Evolutionary conservation across 2,797 vertebrate genomes (phyloP), one percentile per base, ranked within the genome.

Genomic region (Sebastes itinus): DNA sequence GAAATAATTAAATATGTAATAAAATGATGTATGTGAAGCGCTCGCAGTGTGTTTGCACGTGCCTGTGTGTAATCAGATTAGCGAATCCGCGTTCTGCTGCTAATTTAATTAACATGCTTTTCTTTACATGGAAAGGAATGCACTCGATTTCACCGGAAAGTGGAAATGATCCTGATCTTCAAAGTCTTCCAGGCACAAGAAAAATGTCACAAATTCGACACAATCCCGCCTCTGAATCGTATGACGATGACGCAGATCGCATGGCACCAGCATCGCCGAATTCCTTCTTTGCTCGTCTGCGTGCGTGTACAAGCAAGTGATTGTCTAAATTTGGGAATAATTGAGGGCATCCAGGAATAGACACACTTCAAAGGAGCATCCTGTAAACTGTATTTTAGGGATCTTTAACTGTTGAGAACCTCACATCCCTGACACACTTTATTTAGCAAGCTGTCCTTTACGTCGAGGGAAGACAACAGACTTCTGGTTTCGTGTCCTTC

Each of bases 271-370:
- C 0, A 11, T 52, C 66, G 13, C 30, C 22, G 56, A 63, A 68
- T 80, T 72, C 63, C 32, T 73, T 42, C 61, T 6, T 10, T 18
- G 27, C 32, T 65, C 20, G 33, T 60, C 10, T 76, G 38, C 25
- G 33, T 35, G 68, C 35, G 42, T 73, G 49, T 62, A 35, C 30
- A 65, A 78, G 62, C 79, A 79, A 82, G 78, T 79, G 84, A 85
- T 76, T 77, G 65, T 80, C 84, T 81, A 88, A 84, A 73, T 88
- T 79, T 84, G 72, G 80, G 66, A 85, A 78, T 75, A 81, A 86
- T 82, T 87, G 78, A 70, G 77, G 78, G 65, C 72, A 74, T 85
- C 81, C 82, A 83, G 81, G 72, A 90, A 88, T 85, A 88, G 86
- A 76, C 23, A 72, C 46, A 52, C 81, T 80, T 89, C 69, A 90